Percentiles rank a stretch among this genome's conserved stretches.
Evolutionary conservation across 2,888 invertebrate genomes (phyloP).

Genomic region (Oscheius sp.): DNA sequence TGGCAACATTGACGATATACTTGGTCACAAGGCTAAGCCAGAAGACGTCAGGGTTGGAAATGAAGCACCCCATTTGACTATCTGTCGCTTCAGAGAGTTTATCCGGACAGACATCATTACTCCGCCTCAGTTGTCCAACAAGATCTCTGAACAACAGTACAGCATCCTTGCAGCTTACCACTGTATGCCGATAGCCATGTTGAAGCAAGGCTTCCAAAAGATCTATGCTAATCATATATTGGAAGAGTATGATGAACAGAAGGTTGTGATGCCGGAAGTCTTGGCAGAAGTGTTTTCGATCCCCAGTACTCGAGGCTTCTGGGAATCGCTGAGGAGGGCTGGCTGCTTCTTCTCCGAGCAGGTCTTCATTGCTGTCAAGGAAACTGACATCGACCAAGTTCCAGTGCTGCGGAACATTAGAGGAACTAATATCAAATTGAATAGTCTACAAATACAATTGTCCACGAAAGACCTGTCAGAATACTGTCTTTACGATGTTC

Average conservation of each 20-base stretch:
- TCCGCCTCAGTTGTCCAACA: background rate
- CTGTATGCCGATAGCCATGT: background rate
- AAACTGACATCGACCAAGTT: background rate
- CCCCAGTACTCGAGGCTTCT: slow-evolving; percentile 14
- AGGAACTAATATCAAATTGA: background rate
- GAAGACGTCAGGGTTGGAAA: slow-evolving; percentile 10
- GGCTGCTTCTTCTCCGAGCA: slow-evolving; percentile 5
- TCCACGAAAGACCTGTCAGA: background rate
- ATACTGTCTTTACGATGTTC: slow-evolving; percentile 1
- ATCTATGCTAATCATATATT: background rate
- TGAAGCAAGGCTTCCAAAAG: background rate
- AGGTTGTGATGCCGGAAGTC: background rate
- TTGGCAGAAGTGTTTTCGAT: background rate
- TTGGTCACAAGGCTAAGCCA: slow-evolving; percentile 12
- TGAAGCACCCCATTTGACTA: background rate
- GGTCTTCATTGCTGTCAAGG: background rate
- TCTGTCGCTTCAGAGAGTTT: background rate
- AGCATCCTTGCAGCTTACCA: background rate
- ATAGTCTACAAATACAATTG: background rate
- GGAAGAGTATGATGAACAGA: background rate
- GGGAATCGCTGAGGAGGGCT: slow-evolving; percentile 14
- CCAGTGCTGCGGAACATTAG: background rate
- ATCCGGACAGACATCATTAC: background rate
- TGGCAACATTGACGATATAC: slow-evolving; percentile 19
- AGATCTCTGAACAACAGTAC: background rate